phyloP scores from a whole-genome alignment of 2,113 vertebrate species.

The Rhombomys opimus region DNA sequence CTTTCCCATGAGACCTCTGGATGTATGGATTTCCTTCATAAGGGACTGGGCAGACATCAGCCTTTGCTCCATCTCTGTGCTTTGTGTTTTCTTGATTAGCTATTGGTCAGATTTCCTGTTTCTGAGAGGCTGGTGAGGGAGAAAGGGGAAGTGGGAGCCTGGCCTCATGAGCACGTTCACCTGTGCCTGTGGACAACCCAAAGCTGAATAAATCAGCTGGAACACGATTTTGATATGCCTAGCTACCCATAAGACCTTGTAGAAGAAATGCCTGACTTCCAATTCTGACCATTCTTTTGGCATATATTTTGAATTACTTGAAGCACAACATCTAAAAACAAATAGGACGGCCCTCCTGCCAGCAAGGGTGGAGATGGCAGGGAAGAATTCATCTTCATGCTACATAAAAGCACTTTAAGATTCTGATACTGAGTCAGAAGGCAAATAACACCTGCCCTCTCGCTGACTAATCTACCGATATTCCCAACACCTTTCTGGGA shows the following conservation, averaged over 20 bases:
- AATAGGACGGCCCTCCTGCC: constrained; percentile 1
- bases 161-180: constrained; percentile 64
- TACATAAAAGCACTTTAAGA: constrained; percentile 33
- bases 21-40: constrained; percentile 52
- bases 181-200: constrained; percentile 74
- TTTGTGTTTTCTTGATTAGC: constrained; percentile 80
- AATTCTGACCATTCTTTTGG: not conserved
- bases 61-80: constrained; percentile 44
- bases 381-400: constrained; percentile 45
- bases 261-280: not conserved
- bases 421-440: constrained; percentile 62
- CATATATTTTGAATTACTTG: constrained; percentile 21
- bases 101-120: constrained; percentile 60
- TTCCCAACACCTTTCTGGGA: constrained; percentile 73
- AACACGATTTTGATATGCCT: constrained; percentile 41
- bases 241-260: not conserved
- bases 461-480: constrained; percentile 60
- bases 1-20: not conserved
- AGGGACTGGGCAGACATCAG: constrained; percentile 36
- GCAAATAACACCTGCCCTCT: constrained; percentile 55
- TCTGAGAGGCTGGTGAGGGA: constrained; percentile 57
- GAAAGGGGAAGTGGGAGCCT: constrained; percentile 75
- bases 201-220: constrained; percentile 53
- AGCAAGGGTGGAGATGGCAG: not conserved
- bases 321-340: not conserved